Evolutionary conservation across 2,113 vertebrate species (phyloP), one percentile per base, ranked within the genome.

Genomic region (Engystomops pustulosus): DNA sequence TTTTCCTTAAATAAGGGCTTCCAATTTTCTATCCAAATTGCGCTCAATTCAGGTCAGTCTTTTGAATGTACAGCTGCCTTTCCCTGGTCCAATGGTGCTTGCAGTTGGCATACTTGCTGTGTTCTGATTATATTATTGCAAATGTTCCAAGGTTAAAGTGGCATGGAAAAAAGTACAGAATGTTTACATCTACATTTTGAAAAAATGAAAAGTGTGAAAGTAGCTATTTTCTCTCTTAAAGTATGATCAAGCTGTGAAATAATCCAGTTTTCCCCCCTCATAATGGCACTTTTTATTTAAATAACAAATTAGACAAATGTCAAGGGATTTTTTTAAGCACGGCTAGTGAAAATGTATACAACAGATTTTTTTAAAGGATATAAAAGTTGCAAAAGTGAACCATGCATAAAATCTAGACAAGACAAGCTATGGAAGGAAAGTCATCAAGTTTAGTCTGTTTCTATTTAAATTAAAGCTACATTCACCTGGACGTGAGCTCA

Each of bases 171-270:
- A 75, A 44, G 10, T 70, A 15, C 10, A 3, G 20, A 53, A 32
- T 49, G 14, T 25, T 69, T 81, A 11, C 70, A 36, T 53, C 23
- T 41, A n/a, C 44, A 79, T 62, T 25, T 25, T 38, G 32, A 17
- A 68, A 65, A 18, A 47, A 4, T 27, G n/a, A n/a, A 47, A n/a
- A 23, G 58, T 69, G 2, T 81, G 20, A 81, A 70, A 69, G 79
- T 25, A 81, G 45, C 65, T 81, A 67, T 53, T 69, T 51, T 47
- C 45, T 49, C 10, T 20, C 32, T 11, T 60, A 38, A 65, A 41
- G 23, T 79, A 20, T 38, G 17, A 53, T 51, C 44, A 69, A 69
- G 36, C 60, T 69, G 62, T 27, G 36, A 53, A 81, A 70, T 49
- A 10, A 51, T 51, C 11, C 41, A 81, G 27, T 53, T 23, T n/a